These are phyloP conservation scores for Oncopodura yosiiana DNA, from an alignment of 1,140 invertebrate genomes.

Conservation along the genomic window DNA sequence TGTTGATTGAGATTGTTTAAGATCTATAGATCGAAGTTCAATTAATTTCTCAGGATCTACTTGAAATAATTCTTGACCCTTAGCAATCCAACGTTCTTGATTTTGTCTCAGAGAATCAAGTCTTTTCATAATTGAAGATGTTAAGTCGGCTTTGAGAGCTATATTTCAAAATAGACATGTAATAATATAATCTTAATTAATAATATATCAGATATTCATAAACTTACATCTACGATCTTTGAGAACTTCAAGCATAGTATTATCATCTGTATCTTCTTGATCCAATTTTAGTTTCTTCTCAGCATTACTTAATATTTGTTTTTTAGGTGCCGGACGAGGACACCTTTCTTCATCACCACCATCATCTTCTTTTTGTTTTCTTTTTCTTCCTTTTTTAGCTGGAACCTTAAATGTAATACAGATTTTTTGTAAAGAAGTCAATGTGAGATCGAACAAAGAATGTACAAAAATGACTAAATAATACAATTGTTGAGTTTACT, in stretches of 20 bases:
- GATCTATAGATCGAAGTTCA: too few species aligned
- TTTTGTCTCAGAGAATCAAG: background rate
- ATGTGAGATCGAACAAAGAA: too few species aligned
- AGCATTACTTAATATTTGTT: background rate
- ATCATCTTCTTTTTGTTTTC: background rate
- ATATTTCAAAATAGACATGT: background rate
- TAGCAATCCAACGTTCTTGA: background rate
- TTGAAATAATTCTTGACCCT: background rate
- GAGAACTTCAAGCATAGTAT: background rate
- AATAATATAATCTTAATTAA: background rate
- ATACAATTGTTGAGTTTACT: too few species aligned
- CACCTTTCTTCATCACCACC: background rate
- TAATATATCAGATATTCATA: background rate
- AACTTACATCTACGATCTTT: slow-evolving; percentile 1
- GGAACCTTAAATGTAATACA: too few species aligned
- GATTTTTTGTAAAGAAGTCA: too few species aligned
- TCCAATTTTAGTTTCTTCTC: background rate
- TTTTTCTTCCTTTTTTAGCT: too few species aligned
- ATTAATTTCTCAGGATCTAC: background rate
- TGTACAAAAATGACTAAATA: too few species aligned
- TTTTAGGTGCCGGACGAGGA: slow-evolving; percentile 4
- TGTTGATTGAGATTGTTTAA: too few species aligned
- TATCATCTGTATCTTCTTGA: background rate
- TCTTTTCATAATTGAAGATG: background rate
- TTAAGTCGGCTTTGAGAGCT: background rate